phyloP scores from a whole-genome alignment of 2,888 invertebrate genomes.

The Meiosimyza decipiens region DNA sequence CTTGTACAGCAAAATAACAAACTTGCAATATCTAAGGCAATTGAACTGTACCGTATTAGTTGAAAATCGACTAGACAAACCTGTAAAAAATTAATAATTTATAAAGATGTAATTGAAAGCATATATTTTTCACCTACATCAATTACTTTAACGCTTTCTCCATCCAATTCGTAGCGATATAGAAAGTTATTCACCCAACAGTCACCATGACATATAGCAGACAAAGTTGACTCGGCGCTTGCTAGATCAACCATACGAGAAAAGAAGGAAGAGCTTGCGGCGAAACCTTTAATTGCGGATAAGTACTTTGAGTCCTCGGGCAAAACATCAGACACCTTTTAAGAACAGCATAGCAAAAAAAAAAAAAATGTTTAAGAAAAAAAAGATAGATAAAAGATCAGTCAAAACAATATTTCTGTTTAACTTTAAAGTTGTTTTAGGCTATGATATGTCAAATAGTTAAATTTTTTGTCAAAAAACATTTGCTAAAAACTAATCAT shows the following conservation, averaged over 20 bases:
- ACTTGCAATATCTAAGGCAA: constrained; percentile 76
- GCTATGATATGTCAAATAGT: too few relatives aligned
- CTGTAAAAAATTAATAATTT: constrained; percentile 58
- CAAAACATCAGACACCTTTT: constrained; percentile 60
- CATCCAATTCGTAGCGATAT: constrained; percentile 69
- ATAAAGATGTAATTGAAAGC: constrained; percentile 43
- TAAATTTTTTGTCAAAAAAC: too few relatives aligned
- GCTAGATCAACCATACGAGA: constrained; percentile 75
- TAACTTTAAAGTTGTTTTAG: too few relatives aligned
- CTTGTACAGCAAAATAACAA: constrained; percentile 76
- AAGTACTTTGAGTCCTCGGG: constrained; percentile 69
- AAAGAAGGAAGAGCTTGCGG: constrained; percentile 75
- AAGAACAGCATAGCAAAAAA: background rate
- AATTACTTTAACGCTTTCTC: constrained; percentile 65
- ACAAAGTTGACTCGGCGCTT: constrained; percentile 72
- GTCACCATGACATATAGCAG: constrained; percentile 79
- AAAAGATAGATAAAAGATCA: too few relatives aligned
- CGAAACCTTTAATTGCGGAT: constrained; percentile 72
- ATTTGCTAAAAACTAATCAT: too few relatives aligned
- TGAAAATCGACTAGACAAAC: constrained; percentile 79
- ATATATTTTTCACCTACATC: constrained; percentile 64
- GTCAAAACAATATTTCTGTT: too few relatives aligned
- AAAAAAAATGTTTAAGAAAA: background rate
- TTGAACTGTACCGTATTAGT: constrained; percentile 76
- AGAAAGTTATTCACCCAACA: constrained; percentile 82